Base-by-base conservation (phyloP, 2,888 invertebrate species). In the Pachymerium ferrugineum region DNA sequence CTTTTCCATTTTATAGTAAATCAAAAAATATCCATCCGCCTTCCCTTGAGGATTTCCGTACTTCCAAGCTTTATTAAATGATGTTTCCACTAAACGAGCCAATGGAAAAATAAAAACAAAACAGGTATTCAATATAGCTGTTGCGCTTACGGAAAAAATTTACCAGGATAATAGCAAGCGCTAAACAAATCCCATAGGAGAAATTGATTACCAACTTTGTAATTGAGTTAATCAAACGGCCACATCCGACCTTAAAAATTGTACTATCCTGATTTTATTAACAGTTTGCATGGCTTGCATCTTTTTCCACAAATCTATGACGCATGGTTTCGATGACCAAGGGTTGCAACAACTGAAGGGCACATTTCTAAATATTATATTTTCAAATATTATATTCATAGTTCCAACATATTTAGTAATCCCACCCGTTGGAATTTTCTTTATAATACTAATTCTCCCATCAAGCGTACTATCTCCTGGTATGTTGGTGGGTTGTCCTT, bases 331-430 rank as follows among this genome's bases (percentile, higher is more conserved):
- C 16, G 22, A 6, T 10, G 33, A 14, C 22, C 33, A 22, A 4
- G 70, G 31, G 19, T 70, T 19, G 12, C 70, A 70, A 70, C 70
- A 70, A 33, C 70, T 70, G 33, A 70, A 70, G 29, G 70, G 70
- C 31, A 70, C 70, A 19, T 28, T 25, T 8, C 47, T 47, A 47
- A 47, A 47, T n/a, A n/a, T n/a, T n/a, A n/a, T n/a, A n/a, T n/a
- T n/a, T n/a, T n/a, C n/a, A n/a, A n/a, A n/a, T n/a, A n/a, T n/a
- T n/a, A n/a, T n/a, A n/a, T n/a, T n/a, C n/a, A n/a, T n/a, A n/a
- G n/a, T n/a, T n/a, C n/a, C n/a, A n/a, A n/a, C n/a, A n/a, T n/a
- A n/a, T n/a, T n/a, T n/a, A n/a, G n/a, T n/a, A n/a, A n/a, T n/a
- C n/a, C n/a, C n/a, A n/a, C 47, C 16, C 16, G 22, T 47, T 16